A percentile compares a stretch with the other conserved stretches of the same genome.
phyloP scores from a whole-genome alignment of 1,140 invertebrate species.

The Cherax destructor region DNA sequence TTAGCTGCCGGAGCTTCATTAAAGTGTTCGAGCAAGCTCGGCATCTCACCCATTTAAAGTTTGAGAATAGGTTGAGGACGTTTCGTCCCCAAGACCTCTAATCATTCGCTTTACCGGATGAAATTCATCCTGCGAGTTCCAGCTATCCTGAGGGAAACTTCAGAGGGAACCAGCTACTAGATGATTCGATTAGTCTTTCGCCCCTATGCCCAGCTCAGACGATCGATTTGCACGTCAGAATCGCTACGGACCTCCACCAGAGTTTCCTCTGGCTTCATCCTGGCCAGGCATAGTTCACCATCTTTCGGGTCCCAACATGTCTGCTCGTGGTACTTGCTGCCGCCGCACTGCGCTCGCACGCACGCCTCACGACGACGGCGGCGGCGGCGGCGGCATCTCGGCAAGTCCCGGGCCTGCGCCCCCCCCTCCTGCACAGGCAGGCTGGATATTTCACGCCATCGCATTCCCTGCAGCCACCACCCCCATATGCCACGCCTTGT shows the following conservation, averaged over 20 bases:
- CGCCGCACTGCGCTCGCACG: background rate
- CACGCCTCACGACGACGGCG: no score
- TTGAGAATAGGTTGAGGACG: conserved; percentile 39
- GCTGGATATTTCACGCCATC: no score
- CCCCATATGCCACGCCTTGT: no score
- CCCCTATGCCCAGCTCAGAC: conserved; percentile 27
- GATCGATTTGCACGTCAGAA: background rate
- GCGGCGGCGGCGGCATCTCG: no score
- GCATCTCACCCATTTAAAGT: conserved; percentile 31
- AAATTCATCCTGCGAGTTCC: conserved; percentile 18
- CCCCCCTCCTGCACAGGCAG: no score
- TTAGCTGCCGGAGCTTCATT: conserved; percentile 14
- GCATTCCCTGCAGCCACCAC: no score
- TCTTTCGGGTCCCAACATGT: conserved; percentile 90
- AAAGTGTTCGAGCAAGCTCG: conserved; percentile 35
- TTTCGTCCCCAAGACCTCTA: conserved; percentile 40
- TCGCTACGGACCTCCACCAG: conserved; percentile 79
- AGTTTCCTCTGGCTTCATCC: conserved; percentile 91
- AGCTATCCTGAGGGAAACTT: conserved; percentile 39
- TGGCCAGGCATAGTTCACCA: conserved; percentile 93
- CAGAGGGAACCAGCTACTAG: conserved; percentile 36
- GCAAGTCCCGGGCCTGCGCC: no score
- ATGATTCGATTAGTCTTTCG: conserved; percentile 37
- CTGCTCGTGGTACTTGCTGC: conserved; percentile 82
- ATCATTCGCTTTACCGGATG: conserved; percentile 35